Base-by-base conservation (phyloP, 2,113 vertebrate genomes). In the Fulmarus glacialis region DNA sequence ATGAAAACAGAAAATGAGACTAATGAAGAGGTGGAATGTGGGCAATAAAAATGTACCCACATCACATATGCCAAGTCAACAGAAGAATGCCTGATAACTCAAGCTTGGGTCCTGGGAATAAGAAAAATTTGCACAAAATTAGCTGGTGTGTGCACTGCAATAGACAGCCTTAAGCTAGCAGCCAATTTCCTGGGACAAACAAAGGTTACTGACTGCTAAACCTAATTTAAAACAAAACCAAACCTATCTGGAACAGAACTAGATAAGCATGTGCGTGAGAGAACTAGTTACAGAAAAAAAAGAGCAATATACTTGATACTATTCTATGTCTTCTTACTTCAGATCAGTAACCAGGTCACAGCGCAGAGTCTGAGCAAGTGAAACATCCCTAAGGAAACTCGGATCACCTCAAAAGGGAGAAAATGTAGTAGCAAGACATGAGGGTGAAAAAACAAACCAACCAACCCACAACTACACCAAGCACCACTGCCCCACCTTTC, bases 21-120 rank as follows among this genome's bases (percentile, higher is more conserved):
- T 94, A 95, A 91, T 52, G 83, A 95, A 93, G 96, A 90, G 94
- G 96, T 93, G 93, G 93, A 86, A 94, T 88, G 95, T 95, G 90
- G 92, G 96, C 96, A 96, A 91, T 64, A 94, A 94, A 90, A 93
- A 91, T 36, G 87, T 97, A 96, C 96, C 94, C 96, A 96, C 96
- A 93, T 53, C 83, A 94, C 96, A 97, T 96, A 96, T 97, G 93
- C 90, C 87, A 93, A 96, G 82, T 90, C 94, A 95, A 93, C 30
- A 93, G 55, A 90, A 95, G 80, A 96, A 96, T 84, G 80, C 27
- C 64, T 91, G 21, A n/a, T 87, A 88, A 71, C 59, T 88, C 80
- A 68, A 79, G 67, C 72, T 82, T 88, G n/a, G 80, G 59, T 53
- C 64, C 64, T 0, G 2, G 71, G 70, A 82, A 81, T 12, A 77